Evolutionary conservation across 2,797 vertebrate species (phyloP), one percentile per base, ranked within the genome.

Genomic region (Cuniculus paca): DNA sequence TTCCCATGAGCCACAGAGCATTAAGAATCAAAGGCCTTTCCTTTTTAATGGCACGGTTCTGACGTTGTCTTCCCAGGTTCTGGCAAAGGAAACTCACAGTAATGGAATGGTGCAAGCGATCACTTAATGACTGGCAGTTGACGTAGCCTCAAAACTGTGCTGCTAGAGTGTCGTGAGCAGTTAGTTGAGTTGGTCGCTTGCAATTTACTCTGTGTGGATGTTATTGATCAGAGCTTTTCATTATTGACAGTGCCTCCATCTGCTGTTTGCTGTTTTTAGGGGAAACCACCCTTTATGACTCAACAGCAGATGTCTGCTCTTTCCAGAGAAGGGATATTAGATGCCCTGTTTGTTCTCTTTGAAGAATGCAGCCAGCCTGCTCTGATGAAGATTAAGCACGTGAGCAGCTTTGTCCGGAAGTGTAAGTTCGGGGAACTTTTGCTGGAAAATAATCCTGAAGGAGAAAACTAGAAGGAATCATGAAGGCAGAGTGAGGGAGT

Each of bases 381-480:
- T 95, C 99, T 99, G 65, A 99, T 99, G 99, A 99, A 99, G 98
- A 99, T 99, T 93, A 99, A 99, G 81, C 98, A 99, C 1, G 99
- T 99, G 94, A 99, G 98, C 98, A 99, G 98, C 97, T 99, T 99
- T 98, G 99, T 99, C 92, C 99, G 98, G 81, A 99, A 99, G 97
- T 99, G 99, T 99, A 98, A 99, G 99, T 98, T 93, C 93, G 92
- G 61, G 42, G 14, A 58, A 52, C 22, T 72, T 68, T 75, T 52
- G 89, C 65, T 94, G 28, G n/a, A 68, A 87, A 63, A 54, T n/a
- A 2, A 9, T 61, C 17, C 24, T 10, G 2, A 16, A 50, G 2
- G 63, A 34, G 61, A 74, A 68, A 91, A 45, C n/a, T n/a, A 34
- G 90, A 65, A 74, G 8, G 34, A n/a, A 36, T 77, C 39, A 68